Evolutionary conservation across 2,888 invertebrate species (phyloP), one percentile per base, ranked within the genome.

Genomic region (Drosophila fulvimacula): DNA sequence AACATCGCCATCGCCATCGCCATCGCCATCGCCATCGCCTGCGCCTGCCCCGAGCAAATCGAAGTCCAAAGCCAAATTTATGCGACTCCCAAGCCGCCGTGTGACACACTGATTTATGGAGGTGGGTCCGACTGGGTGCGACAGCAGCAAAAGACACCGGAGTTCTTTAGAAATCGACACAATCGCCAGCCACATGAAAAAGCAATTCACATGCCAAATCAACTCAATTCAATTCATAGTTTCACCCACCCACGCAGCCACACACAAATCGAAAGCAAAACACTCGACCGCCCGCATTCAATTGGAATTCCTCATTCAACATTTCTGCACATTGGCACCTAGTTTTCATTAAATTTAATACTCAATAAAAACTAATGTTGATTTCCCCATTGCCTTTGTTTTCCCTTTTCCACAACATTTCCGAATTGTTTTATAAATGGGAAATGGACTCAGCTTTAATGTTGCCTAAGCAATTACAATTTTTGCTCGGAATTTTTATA

Each of bases 181-280:
- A 36, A 39, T 19, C 3, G 10, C 21, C 17, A 1, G 10, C 21
- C 21, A 17, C 21, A 9, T 30, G 21, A 36, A 60, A 52, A 58
- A 21, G 32, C 64, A 65, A 59, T 74, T 75, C 69, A 59, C 48
- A 48, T 72, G 72, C 46, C 59, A 63, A 77, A 69, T 77, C 62
- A 69, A 59, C 58, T 55, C 46, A 44, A 61, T 39, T 69, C 52
- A 65, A 65, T 65, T 65, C 48, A 69, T 57, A 49, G 46, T 51
- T 27, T 38, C 27, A 7, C 6, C 10, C 30, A 10, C 30, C 30
- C 30, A 30, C 30, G 10, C 10, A 30, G 5, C 30, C 34, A 10
- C 30, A 34, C 44, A 46, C 21, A 21, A 62, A 34, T 21, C 53
- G 49, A 56, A 61, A 17, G 41, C 38, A 44, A 49, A 48, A 63